Conservation (phyloP, 2,888 invertebrate species). For the Drosophila stalkeri region DNA sequence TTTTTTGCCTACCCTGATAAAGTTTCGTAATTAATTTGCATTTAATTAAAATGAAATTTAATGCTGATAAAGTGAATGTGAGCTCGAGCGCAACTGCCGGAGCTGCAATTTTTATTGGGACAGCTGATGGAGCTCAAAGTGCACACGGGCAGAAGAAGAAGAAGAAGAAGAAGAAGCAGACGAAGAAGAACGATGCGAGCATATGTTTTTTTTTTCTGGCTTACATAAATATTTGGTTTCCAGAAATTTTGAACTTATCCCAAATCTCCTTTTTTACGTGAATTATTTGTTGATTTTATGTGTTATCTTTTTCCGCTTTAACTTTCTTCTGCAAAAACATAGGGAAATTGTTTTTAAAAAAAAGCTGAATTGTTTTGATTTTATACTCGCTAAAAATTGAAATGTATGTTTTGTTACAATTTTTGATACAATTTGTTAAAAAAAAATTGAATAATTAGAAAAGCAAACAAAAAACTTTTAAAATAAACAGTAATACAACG, state of each 20-base stretch:
- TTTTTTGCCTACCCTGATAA: constrained; percentile 28
- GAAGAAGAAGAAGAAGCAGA: background rate
- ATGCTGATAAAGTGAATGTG: constrained; percentile 45
- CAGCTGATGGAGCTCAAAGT: constrained; percentile 9
- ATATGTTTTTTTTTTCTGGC: background rate
- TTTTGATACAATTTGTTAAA: too few species aligned
- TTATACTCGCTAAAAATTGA: too few species aligned
- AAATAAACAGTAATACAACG: too few species aligned
- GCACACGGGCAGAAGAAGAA: background rate
- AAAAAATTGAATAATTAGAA: too few species aligned
- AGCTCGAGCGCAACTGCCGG: constrained; percentile 8
- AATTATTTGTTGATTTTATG: too few species aligned
- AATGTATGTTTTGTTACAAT: too few species aligned
- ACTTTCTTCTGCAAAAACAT: too few species aligned
- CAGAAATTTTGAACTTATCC: background rate
- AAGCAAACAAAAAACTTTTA: too few species aligned
- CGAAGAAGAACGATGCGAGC: background rate
- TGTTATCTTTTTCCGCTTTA: too few species aligned
- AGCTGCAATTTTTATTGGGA: constrained; percentile 11
- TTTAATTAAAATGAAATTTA: constrained; percentile 54
- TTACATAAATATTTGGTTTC: background rate
- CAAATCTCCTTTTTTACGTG: too few species aligned
- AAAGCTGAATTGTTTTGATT: too few species aligned
- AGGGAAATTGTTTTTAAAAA: too few species aligned
- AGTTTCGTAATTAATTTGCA: constrained; percentile 55